These are phyloP conservation scores for Megaleporinus macrocephalus DNA, from an alignment of 2,113 vertebrate genomes.

Conservation along the genomic window DNA sequence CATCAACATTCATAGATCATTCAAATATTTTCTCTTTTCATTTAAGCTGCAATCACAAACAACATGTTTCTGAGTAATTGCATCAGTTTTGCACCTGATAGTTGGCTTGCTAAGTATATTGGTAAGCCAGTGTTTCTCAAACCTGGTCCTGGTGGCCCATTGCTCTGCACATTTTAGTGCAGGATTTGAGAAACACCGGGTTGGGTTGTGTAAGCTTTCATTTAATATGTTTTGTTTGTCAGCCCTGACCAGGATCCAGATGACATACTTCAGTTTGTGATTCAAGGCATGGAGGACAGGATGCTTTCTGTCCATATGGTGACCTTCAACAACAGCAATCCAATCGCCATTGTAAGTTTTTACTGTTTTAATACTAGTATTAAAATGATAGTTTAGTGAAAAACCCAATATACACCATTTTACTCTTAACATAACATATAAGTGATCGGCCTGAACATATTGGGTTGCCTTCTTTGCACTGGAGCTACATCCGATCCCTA, in stretches of 20 bases:
- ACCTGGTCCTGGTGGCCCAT: too few relatives aligned
- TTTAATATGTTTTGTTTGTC: slow-evolving; percentile 19
- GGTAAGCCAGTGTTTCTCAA: too few relatives aligned
- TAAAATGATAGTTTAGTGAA: slow-evolving; percentile 29
- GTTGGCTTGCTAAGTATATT: background rate
- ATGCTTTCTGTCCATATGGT: slow-evolving; percentile 68
- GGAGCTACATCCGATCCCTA: too few relatives aligned
- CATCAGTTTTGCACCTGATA: background rate
- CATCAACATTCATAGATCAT: slow-evolving; percentile 1
- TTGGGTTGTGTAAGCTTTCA: background rate
- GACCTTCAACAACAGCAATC: slow-evolving; percentile 72
- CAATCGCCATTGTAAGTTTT: slow-evolving; percentile 72
- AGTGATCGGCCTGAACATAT: too few relatives aligned
- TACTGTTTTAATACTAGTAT: background rate
- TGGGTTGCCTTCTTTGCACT: too few relatives aligned
- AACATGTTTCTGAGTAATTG: background rate
- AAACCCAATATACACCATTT: slow-evolving; percentile 22
- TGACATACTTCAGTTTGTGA: slow-evolving; percentile 73
- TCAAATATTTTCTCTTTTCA: background rate
- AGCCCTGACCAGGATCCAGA: slow-evolving; percentile 82
- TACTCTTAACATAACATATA: background rate
- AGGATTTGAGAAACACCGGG: too few relatives aligned
- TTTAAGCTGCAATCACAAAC: background rate
- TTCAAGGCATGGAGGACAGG: slow-evolving; percentile 71
- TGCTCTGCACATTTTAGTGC: too few relatives aligned